Evolutionary conservation across 2,113 vertebrate species (phyloP).

Genomic region (Oreotrochilus melanogaster): DNA sequence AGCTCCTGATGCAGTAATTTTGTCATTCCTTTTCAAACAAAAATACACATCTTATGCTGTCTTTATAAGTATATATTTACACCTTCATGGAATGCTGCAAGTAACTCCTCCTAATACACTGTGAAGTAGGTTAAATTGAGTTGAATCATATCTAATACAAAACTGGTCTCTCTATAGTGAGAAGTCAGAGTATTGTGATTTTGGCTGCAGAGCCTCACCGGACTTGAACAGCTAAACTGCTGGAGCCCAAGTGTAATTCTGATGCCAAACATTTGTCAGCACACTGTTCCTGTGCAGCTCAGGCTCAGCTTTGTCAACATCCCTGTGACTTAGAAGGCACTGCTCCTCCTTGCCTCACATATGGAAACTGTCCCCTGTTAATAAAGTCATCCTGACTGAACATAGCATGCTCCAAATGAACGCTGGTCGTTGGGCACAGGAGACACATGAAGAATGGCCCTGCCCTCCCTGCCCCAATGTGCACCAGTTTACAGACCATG

Average conservation of each 20-base stretch:
- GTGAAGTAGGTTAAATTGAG: not conserved
- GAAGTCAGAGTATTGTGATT: slow-evolving; percentile 52
- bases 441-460: slow-evolving; percentile 10
- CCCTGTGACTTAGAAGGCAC: slow-evolving; percentile 44
- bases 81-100: not conserved
- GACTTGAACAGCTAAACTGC: slow-evolving; percentile 66
- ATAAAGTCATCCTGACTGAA: slow-evolving; percentile 69
- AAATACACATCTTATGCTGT: not conserved
- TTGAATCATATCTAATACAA: slow-evolving; percentile 17
- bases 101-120: not conserved
- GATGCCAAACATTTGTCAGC: slow-evolving; percentile 77
- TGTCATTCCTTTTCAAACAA: not conserved
- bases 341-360: slow-evolving; percentile 53
- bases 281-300: slow-evolving; percentile 45
- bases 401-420: not conserved
- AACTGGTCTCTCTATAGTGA: slow-evolving; percentile 31
- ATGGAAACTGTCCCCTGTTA: slow-evolving; percentile 61
- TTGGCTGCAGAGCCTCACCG: slow-evolving; percentile 23
- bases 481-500: not conserved
- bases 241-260: slow-evolving; percentile 50
- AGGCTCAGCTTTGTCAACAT: slow-evolving; percentile 66
- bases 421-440: not conserved
- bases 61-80: not conserved
- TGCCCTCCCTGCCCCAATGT: not conserved
- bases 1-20: not conserved